Base-by-base conservation (phyloP, 37 sponge, comb jelly and placozoan species). In the Corticium candelabrum region DNA sequence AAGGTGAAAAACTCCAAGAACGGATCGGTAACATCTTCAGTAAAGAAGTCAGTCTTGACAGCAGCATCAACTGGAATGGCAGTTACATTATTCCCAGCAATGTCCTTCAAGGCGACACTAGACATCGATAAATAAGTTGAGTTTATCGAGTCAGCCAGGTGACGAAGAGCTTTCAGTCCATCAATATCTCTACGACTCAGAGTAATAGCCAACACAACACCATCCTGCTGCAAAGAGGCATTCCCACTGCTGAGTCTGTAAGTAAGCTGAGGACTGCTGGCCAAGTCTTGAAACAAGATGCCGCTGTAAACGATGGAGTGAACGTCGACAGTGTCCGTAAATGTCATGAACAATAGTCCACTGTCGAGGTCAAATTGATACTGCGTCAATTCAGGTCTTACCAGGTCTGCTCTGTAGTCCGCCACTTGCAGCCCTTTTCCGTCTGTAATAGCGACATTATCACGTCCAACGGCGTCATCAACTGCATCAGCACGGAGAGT, bases 281-380 rank as follows among this genome's bases (percentile, higher is more conserved):
- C 62, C 11, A 21, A 50, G 21, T 50, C 21, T 50, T 50, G 62
- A 21, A 50, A 50, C 62, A 21, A 27, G 21, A 50, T 50, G 11
- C 62, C 62, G 21, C 62, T 50, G 62, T 27, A 50, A 21, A 27
- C 62, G 11, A 50, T 21, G 21, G 21, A 50, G 21, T 21, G 11
- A 21, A 27, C 62, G 62, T 93, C 83, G 41, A 93, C 35, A 1
- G 95, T 86, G 50, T 94, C 95, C 39, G 86, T 84, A 35, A 94
- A 94, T 39, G 67, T 73, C 1, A 94, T 76, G 0, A 79, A 69
- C 40, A 50, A 11, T 21, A 21, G 11, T 50, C 62, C 62, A 50
- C 62, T 50, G 21, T 50, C 62, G 11, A 50, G 21, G 21, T 50
- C 62, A 50, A 50, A 50, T 27, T 50, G 15, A 21, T 50, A 50